Evolutionary conservation across 2,797 vertebrate genomes (phyloP).

Genomic region (Trachurus trachurus): DNA sequence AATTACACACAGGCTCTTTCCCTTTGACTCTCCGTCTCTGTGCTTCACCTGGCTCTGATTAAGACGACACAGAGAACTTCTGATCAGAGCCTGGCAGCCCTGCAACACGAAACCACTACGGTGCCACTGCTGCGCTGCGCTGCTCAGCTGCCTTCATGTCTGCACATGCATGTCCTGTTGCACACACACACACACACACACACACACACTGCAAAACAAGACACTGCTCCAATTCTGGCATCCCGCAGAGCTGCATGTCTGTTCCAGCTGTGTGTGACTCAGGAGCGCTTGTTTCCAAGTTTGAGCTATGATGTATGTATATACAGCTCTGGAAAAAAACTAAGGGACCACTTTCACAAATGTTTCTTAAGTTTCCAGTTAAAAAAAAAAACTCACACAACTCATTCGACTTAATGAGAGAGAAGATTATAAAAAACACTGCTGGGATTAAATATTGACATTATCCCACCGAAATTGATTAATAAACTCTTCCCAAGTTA

Average conservation of each 20-base stretch:
- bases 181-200: conserved; percentile 19
- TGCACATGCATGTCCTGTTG: conserved; percentile 40
- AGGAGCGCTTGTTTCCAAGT: not conserved
- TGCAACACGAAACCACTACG: conserved; percentile 65
- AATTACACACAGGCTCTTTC: conserved; percentile 52
- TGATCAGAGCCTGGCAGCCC: conserved; percentile 64
- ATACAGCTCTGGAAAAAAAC: too few species aligned
- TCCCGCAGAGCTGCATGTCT: conserved; percentile 19
- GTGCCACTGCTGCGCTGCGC: conserved; percentile 41
- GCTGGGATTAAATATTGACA: too few species aligned
- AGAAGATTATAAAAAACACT: too few species aligned
- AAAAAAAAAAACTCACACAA: too few species aligned
- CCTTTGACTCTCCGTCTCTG: conserved; percentile 34
- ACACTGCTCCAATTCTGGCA: conserved; percentile 24
- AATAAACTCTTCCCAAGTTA: too few species aligned
- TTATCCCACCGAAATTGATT: too few species aligned
- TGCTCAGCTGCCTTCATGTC: conserved; percentile 27
- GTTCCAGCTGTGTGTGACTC: not conserved
- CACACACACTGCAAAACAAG: conserved; percentile 28
- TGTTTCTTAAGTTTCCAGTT: too few species aligned
- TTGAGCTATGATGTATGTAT: too few species aligned
- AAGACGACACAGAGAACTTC: conserved; percentile 61
- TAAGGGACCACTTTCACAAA: too few species aligned
- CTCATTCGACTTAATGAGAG: too few species aligned
- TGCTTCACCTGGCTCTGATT: conserved; percentile 80